A percentile compares a stretch with the other conserved stretches of the same genome.
Conservation (phyloP, 1,140 invertebrate species). For the Kradibia gibbosae region DNA sequence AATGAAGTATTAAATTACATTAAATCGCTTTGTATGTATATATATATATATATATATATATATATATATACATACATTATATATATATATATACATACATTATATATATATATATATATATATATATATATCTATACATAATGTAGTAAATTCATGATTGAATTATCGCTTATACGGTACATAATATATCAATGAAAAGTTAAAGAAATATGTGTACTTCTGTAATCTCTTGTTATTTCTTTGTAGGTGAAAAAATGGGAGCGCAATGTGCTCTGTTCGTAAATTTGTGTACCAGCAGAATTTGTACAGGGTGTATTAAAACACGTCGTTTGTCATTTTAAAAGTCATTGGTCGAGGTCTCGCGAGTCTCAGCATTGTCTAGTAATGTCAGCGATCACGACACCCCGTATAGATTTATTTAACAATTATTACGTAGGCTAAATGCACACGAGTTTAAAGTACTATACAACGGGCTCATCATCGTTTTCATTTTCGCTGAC, state of each 20-base stretch:
- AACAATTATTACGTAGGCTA: conserved; percentile 35
- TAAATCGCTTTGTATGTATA: conserved; percentile 35
- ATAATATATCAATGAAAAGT: conserved; percentile 39
- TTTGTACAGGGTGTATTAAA: conserved; percentile 2
- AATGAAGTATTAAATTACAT: conserved; percentile 45
- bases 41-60: too few relatives aligned
- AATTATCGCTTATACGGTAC: conserved; percentile 37
- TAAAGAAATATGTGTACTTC: conserved; percentile 33
- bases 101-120: too few relatives aligned
- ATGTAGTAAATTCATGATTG: conserved; percentile 23
- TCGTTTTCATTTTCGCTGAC: not conserved
- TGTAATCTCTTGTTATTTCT: conserved; percentile 39
- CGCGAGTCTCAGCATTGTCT: not conserved
- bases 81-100: too few relatives aligned
- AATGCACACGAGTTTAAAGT: conserved; percentile 36
- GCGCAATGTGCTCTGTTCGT: conserved; percentile 17
- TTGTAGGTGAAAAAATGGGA: conserved; percentile 30
- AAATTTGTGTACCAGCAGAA: conserved; percentile 18
- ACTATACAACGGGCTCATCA: conserved; percentile 9
- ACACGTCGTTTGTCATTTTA: not conserved
- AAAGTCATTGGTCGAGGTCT: not conserved
- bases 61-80: too few relatives aligned
- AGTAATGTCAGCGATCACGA: not conserved
- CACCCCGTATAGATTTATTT: conserved; percentile 15
- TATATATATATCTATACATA: too few relatives aligned